These are phyloP conservation scores for Alaudala cheleensis DNA, from an alignment of 2,113 vertebrate genomes.

Conservation along the genomic window DNA sequence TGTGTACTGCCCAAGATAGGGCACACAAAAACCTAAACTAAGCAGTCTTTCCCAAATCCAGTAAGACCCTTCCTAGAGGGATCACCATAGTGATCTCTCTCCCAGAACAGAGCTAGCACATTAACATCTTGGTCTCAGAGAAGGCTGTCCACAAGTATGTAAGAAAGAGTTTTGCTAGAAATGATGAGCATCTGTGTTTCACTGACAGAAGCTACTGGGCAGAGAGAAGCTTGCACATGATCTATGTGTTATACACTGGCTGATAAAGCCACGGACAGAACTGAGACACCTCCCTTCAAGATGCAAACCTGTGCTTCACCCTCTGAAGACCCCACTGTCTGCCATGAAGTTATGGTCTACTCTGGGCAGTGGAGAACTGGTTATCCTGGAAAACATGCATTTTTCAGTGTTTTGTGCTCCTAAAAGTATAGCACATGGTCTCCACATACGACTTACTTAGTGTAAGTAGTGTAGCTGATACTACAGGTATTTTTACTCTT, in stretches of 20 bases:
- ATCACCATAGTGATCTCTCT: neutral
- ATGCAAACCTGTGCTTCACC: neutral
- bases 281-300: neutral
- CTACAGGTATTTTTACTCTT: neutral
- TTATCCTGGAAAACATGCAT: neutral
- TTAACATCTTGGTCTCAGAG: neutral
- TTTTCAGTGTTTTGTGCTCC: neutral
- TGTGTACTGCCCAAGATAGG: neutral
- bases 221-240: neutral
- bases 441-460: neutral
- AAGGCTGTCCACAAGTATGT: neutral
- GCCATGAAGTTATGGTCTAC: neutral
- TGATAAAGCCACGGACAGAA: neutral
- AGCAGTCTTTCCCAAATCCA: neutral
- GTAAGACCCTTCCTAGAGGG: neutral
- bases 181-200: neutral
- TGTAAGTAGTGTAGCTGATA: neutral
- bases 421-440: neutral
- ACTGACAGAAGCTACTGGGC: neutral
- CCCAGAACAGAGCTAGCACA: neutral
- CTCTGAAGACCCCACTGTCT: neutral
- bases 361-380: neutral
- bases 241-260: rapidly evolving
- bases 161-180: neutral
- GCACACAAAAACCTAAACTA: neutral